Percentiles rank a stretch among this genome's conserved stretches.
phyloP scores from a whole-genome alignment of 2,888 invertebrate species.

The Drepana falcataria region DNA sequence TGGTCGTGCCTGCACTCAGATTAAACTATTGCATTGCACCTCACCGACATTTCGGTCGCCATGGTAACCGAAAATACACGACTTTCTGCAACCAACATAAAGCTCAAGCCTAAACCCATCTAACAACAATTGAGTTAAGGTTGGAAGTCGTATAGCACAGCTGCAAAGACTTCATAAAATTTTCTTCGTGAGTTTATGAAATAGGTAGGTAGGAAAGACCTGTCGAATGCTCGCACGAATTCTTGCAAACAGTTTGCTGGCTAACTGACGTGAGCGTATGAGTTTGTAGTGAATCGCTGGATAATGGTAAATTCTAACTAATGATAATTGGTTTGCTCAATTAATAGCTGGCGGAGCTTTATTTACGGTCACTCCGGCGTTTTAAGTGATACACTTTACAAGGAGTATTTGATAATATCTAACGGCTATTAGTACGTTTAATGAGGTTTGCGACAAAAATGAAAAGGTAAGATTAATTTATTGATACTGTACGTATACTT shows the following conservation, averaged over 20 bases:
- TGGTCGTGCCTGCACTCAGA: constrained; percentile 63
- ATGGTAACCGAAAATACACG: constrained; percentile 63
- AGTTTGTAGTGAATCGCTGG: constrained; percentile 11
- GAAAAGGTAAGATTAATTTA: too few species aligned
- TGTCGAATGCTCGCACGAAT: constrained; percentile 47
- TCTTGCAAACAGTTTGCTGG: constrained; percentile 24
- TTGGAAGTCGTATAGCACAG: not conserved
- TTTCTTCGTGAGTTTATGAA: constrained; percentile 46
- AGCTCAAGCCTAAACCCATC: not conserved
- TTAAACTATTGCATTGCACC: constrained; percentile 69
- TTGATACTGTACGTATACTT: not conserved
- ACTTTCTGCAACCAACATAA: constrained; percentile 22
- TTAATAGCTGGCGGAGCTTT: not conserved
- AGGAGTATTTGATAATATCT: not conserved
- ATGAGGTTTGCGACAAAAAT: not conserved
- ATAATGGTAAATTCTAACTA: constrained; percentile 1
- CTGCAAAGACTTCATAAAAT: constrained; percentile 15
- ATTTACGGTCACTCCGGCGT: not conserved
- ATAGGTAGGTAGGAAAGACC: constrained; percentile 42
- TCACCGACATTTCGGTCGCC: constrained; percentile 64
- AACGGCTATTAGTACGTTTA: not conserved
- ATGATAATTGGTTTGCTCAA: constrained; percentile 2
- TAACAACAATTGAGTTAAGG: not conserved
- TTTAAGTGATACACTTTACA: not conserved
- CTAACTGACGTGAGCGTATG: constrained; percentile 28